Evolutionary conservation across 2,888 invertebrate genomes (phyloP), one percentile per base, ranked within the genome.

Genomic region (Hesperia comma): DNA sequence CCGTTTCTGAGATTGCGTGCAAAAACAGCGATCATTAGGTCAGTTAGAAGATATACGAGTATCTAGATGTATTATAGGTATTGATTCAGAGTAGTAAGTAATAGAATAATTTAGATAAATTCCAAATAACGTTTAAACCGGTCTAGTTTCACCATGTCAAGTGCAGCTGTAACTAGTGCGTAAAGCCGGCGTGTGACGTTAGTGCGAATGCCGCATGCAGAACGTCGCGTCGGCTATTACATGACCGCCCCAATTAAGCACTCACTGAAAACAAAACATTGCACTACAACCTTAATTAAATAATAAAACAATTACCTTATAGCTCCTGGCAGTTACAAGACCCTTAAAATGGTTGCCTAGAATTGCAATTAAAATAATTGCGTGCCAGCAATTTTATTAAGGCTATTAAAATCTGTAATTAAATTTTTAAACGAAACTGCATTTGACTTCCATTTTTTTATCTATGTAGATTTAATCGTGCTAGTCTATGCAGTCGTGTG

Each of bases 301-400:
- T 61, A 61, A 61, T 61, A 51, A 61, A 61, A 61, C 60, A 61
- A 61, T 51, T 61, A 61, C 49, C 8, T 19, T 19, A 49, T 49
- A 19, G 49, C 19, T 49, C 37, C 19, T 7, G 3, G 6, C 33
- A 51, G 19, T 43, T 61, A 19, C 33, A 61, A 61, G 14, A 5
- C 46, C 17, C 14, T 49, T 49, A 19, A 51, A 49, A 60, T 33
- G 32, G 60, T 60, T 61, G 37, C 17, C 46, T 14, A 61, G 19
- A 19, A 19, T 49, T 12, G 60, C 49, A 49, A 61, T 61, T 61
- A 61, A 19, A 37, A 12, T 49, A 32, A 12, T 51, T 49, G 37
- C 60, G 49, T 6, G 7, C 6, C 17, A 19, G 19, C 19, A 1
- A n/a, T 49, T 49, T 49, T 49, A 49, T 19, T 19, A 49, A 19